Conservation (phyloP, 2,113 vertebrate species). For the Petromus typicus region DNA sequence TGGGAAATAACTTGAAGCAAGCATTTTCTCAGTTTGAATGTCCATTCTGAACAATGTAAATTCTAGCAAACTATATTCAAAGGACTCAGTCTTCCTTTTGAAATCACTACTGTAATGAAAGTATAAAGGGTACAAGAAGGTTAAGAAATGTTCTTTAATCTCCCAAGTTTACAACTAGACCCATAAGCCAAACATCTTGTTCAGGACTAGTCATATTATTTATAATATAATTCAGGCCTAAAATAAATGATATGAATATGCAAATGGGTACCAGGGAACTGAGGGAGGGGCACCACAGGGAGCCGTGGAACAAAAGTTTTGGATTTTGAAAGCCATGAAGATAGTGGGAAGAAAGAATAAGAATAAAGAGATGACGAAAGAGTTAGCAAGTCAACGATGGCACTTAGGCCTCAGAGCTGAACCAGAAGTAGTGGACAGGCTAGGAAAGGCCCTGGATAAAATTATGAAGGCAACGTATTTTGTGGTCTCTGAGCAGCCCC, state of each 20-base stretch:
- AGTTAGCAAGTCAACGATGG: not conserved
- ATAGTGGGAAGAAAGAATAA: not conserved
- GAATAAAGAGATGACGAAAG: not conserved
- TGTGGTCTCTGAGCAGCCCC: not conserved
- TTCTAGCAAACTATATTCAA: conserved; percentile 20
- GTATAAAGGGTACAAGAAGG: not conserved
- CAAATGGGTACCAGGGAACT: not conserved
- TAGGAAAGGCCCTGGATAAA: not conserved
- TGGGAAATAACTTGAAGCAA: not conserved
- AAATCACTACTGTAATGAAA: not conserved
- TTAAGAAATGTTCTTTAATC: not conserved
- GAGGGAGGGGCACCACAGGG: not conserved
- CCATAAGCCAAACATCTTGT: not conserved
- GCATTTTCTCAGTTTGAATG: not conserved
- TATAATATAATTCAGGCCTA: not conserved
- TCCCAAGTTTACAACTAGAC: conserved; percentile 14
- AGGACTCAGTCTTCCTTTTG: not conserved
- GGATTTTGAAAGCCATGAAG: not conserved
- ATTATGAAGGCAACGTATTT: not conserved
- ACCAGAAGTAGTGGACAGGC: not conserved
- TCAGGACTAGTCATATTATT: conserved; percentile 9
- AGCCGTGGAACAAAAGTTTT: not conserved
- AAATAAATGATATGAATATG: not conserved
- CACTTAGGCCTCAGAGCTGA: not conserved
- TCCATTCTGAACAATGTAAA: conserved; percentile 14